Evolutionary conservation across 1,140 invertebrate genomes (phyloP), one percentile per base, ranked within the genome.

Genomic region (Panagrolaimus sp.): DNA sequence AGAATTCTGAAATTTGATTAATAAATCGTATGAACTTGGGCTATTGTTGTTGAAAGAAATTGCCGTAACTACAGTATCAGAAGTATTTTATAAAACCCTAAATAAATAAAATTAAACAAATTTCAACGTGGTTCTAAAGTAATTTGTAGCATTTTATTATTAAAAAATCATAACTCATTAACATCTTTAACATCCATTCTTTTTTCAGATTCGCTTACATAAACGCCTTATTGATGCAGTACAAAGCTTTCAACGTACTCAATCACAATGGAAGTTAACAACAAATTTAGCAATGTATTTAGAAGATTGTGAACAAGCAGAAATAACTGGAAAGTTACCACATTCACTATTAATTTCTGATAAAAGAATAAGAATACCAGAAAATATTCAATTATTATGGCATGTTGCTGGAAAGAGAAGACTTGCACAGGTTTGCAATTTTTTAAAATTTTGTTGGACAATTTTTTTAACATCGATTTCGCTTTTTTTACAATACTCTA

Each of bases 191-290:
- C n/a, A n/a, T n/a, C n/a, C n/a, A n/a, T n/a, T n/a, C n/a, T n/a
- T 45, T 62, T 66, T 78, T 42, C 43, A 82, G 65, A 83, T 85
- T 47, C 79, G 90, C 0, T 83, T 96, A 5, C 92, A 97, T 85
- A 91, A 90, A 16, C 82, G 84, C 73, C 81, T 87, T 5, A 86
- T 87, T 51, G 81, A 83, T 51, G 81, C 84, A 13, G 75, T 86
- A 25, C 86, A 87, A 71, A 84, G 81, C 43, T 81, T 86, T 67
- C 81, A 84, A 46, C 83, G 87, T 4, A 94, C 92, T 16, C 91
- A 94, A 84, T 92, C 92, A 0, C 91, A 96, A 79, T 98, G 93
- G 92, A 88, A 87, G 66, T 87, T 91, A 63, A 87, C 95, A 76
- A 88, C 97, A 44, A 88, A 91, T 67, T 88, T 89, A 70, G 86